Evolutionary conservation across 2,888 invertebrate species (phyloP), one percentile per base, ranked within the genome.

Genomic region (Lysandra coridon): DNA sequence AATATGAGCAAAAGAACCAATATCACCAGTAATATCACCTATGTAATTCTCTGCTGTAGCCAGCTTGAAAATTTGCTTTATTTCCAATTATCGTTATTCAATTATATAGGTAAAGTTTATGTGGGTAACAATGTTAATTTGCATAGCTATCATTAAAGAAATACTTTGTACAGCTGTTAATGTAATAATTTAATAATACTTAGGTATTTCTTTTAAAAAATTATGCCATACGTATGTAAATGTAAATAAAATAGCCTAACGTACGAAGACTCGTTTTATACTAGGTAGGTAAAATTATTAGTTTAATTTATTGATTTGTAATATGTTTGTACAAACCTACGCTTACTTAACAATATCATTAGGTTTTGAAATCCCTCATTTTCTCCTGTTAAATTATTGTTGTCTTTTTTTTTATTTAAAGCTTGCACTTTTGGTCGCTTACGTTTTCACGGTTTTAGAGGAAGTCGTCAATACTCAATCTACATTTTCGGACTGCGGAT

Each of bases 331-430:
- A 37, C 6, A 69, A 30, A 30, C 12, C 12, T 30, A 33, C 69
- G 33, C 23, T 69, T 33, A 37, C 33, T 14, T 69, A 5, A 14
- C 33, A 69, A 69, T 37, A 14, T 17, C 2, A 14, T 57, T 33
- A 69, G 17, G 30, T 14, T 69, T 69, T 33, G 30, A 33, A 33
- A 12, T 37, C 64, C 23, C 7, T 62, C 23, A 62, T 62, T 10
- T 6, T 62, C 0, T 23, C 23, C 62, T 62, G 2, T 23, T 85
- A 85, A 86, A 83, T 83, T 84, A 84, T 84, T 23, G 74, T 75
- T 49, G 23, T 23, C 0, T 23, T 23, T 23, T 23, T 23, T 23
- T 23, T 23, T 23, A 23, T 23, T 23, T 23, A 23, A 23, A 23
- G 3, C 33, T 76, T 53, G 57, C 57, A 53, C 14, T 33, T 76